Evolutionary conservation across 2,797 vertebrate genomes (phyloP).

Genomic region (Leuciscus waleckii): DNA sequence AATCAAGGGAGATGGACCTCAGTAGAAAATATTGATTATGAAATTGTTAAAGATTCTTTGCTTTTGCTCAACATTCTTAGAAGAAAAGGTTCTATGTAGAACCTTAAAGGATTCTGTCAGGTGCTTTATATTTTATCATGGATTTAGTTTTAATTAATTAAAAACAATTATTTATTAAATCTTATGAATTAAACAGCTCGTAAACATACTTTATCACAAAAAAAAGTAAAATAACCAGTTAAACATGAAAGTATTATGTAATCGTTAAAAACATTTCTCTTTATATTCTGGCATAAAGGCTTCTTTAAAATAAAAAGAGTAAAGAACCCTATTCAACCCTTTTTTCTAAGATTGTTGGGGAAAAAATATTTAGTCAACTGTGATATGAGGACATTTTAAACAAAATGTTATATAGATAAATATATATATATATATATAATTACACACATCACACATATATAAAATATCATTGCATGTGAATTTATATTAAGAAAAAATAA

Average conservation of each 20-base stretch:
- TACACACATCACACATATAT: no score
- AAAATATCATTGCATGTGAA: no score
- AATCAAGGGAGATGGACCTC: conserved; percentile 18
- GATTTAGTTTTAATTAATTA: not conserved
- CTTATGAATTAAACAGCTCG: not conserved
- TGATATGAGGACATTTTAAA: not conserved
- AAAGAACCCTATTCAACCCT: not conserved
- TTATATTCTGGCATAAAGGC: not conserved
- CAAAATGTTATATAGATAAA: not conserved
- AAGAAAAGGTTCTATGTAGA: not conserved
- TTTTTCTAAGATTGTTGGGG: not conserved
- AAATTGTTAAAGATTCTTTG: conserved; percentile 40
- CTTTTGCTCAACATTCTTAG: not conserved
- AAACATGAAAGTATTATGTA: not conserved
- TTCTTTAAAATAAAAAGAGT: no score
- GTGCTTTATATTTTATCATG: not conserved
- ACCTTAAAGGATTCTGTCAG: not conserved
- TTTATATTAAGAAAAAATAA: no score
- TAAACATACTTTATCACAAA: not conserved
- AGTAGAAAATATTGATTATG: conserved; percentile 43
- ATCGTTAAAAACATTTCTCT: not conserved
- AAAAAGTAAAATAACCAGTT: not conserved
- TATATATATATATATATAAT: no score
- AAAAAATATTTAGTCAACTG: not conserved
- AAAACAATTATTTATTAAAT: no score